Evolutionary conservation across 2,888 invertebrate genomes (phyloP), one percentile per base, ranked within the genome.

Genomic region (Melanophora roralis): DNA sequence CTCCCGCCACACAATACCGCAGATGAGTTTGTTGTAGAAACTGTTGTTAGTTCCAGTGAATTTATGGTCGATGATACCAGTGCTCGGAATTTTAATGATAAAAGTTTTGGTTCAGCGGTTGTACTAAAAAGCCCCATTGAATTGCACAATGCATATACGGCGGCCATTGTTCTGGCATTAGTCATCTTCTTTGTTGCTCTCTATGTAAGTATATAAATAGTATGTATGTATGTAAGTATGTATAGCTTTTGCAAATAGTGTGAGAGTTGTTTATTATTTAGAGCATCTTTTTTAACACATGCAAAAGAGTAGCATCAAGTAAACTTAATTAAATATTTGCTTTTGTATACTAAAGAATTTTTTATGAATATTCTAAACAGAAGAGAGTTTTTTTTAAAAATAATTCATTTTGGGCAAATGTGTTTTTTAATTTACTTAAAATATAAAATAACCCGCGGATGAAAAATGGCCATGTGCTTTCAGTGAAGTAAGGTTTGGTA

Each of bases 71-170:
- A 90, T 85, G 89, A 89, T 86, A 86, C 89, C 81, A 89, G 87
- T 85, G 87, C 89, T 76, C 86, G 89, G 84, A 89, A 88, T 86
- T 90, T 89, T 86, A 89, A 88, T 85, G 90, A 90, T 84, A 90
- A 87, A 90, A 88, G 89, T 82, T 90, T 90, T 82, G 89, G 88
- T 84, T 87, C 88, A 84, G 86, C 88, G 82, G 88, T 88, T 82
- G 88, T 88, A 80, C 87, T 89, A 82, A 89, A 90, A 85, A 91
- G 92, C 85, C 91, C 90, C 60, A 90, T 92, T 87, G 93, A 93
- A 81, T 90, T 93, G 69, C 94, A 95, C 90, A 95, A 94, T 89
- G 93, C 95, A 84, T 95, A 95, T 90, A 94, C 95, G 85, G 95
- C 95, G 9, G 94, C 94, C 27, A 95, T 94, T 64, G 95, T 95